Evolutionary conservation across 1,140 invertebrate species (phyloP), one percentile per base, ranked within the genome.

Genomic region (Spodoptera frugiperda): DNA sequence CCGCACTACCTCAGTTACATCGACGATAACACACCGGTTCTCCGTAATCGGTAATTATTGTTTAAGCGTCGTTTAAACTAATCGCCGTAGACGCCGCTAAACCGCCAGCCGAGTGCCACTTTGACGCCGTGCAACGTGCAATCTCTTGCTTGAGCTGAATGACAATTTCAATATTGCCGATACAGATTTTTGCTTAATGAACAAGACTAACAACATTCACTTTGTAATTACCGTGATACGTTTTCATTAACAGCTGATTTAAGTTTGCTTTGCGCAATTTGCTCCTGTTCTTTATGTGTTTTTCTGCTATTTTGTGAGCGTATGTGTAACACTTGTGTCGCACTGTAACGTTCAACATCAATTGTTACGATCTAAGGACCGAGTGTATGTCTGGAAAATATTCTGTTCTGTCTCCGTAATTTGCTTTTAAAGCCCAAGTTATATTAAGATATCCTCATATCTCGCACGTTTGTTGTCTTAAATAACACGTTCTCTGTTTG

Each of bases 1-100:
- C 59, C 71, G 78, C 80, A 78, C 68, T 82, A 79, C 83, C 79
- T 75, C 77, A 81, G 78, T 86, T 83, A 59, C 55, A 72, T 15
- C 48, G 67, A 78, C 84, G 81, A 80, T 82, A 78, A 87, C 81
- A 77, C 77, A 80, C 78, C 78, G 82, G 84, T 86, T 81, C 79
- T 75, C 75, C 84, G 85, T 86, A 82, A 85, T 87, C 82, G 78
- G 78, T 88, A 89, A 90, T 91, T 92, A 90, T 90, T 91, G 88
- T 90, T 90, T 84, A 86, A 89, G 79, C 85, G 84, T 80, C 84
- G 83, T 84, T 88, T 89, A 86, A 86, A 85, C 83, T 90, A 92
- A 91, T 90, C 84, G 82, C 74, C 81, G 77, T 79, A 82, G 82
- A 76, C 78, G 78, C 77, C 77, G 59, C 67, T 75, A 79, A 83